Conservation (phyloP, 2,797 vertebrate species). For the Eutrigla gurnardus region DNA sequence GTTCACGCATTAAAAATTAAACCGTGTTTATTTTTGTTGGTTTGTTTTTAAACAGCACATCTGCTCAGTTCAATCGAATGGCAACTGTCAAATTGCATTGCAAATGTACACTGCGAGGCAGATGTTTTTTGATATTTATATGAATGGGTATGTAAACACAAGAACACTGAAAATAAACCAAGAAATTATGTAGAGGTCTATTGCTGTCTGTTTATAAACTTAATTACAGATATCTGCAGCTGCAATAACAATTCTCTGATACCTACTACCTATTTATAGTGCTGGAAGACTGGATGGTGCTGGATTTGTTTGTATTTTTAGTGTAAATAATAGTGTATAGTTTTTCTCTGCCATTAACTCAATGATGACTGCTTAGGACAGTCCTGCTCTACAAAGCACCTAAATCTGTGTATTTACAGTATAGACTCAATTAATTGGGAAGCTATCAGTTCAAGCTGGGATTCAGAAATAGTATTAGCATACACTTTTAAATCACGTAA, state of each 20-base stretch:
- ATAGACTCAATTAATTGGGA: not conserved
- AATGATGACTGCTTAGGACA: not conserved
- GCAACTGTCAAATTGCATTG: too few relatives aligned
- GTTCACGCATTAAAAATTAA: slow-evolving; percentile 37
- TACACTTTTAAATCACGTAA: too few relatives aligned
- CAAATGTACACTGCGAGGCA: not conserved
- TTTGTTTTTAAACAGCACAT: not conserved
- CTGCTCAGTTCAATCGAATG: not conserved
- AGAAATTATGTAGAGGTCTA: not conserved
- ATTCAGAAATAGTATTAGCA: not conserved
- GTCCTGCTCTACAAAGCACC: not conserved
- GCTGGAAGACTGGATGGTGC: not conserved
- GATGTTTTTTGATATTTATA: not conserved
- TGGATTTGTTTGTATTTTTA: not conserved
- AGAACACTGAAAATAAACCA: slow-evolving; percentile 28
- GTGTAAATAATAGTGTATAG: not conserved
- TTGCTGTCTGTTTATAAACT: not conserved
- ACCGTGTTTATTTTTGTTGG: slow-evolving; percentile 16
- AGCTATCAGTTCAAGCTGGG: not conserved
- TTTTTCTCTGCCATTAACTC: not conserved
- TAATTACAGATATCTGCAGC: not conserved
- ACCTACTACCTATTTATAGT: not conserved
- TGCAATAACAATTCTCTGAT: not conserved
- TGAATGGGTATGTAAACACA: not conserved
- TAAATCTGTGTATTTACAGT: not conserved